Evolutionary conservation across 2,888 invertebrate species (phyloP).

Genomic region (Minunthozetes semirufus): DNA sequence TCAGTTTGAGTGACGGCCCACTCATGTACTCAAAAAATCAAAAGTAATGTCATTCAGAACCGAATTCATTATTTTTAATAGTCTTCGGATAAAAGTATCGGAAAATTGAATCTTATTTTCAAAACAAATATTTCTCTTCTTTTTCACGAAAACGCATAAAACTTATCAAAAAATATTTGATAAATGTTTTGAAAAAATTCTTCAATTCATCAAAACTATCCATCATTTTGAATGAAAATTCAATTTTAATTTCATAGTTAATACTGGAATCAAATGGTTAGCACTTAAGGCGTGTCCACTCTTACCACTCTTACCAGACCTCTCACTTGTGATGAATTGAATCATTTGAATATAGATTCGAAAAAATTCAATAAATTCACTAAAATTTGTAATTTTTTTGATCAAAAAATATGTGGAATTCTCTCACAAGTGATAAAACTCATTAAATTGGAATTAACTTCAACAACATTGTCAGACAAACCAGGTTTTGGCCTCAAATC

Average conservation of each 20-base stretch:
- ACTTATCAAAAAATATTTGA: neutral
- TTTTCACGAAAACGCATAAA: neutral
- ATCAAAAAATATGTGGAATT: too few species aligned
- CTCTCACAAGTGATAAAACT: too few species aligned
- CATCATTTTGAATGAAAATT: neutral
- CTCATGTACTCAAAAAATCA: neutral
- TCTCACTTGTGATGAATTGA: too few species aligned
- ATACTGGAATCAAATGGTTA: neutral
- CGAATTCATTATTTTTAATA: neutral
- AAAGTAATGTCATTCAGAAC: neutral
- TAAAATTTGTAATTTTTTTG: too few species aligned
- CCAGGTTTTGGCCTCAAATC: too few species aligned
- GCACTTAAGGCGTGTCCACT: neutral
- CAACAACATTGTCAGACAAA: too few species aligned
- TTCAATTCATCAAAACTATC: neutral
- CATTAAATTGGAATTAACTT: too few species aligned
- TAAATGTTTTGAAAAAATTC: conserved; percentile 1
- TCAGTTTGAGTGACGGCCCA: neutral
- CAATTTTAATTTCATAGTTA: neutral
- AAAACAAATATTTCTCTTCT: neutral
- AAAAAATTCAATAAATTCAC: too few species aligned
- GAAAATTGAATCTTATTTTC: neutral
- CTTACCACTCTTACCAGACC: too few species aligned
- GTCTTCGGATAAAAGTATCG: neutral
- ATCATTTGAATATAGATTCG: too few species aligned